Evolutionary conservation across 2,888 invertebrate genomes (phyloP).

Genomic region (Encarsia formosa): DNA sequence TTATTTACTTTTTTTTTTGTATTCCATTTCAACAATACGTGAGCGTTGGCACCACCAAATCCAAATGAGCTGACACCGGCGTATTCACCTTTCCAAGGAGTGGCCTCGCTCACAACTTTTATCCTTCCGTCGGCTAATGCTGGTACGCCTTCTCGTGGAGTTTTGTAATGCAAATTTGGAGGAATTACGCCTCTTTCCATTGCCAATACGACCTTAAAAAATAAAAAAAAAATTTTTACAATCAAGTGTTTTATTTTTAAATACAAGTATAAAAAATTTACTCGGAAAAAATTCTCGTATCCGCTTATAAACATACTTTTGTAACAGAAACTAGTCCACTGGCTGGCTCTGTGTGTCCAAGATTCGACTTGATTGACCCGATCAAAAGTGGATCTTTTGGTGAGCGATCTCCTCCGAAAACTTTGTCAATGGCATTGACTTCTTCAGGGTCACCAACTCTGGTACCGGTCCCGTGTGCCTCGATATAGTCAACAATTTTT

Average conservation of each 20-base stretch:
- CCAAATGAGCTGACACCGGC: slow-evolving; percentile 90
- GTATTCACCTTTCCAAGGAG: slow-evolving; percentile 63
- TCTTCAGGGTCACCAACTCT: slow-evolving; percentile 87
- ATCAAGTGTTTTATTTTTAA: not conserved
- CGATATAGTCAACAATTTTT: slow-evolving; percentile 57
- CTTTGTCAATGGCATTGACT: slow-evolving; percentile 71
- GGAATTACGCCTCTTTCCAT: slow-evolving; percentile 77
- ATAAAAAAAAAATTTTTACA: not conserved
- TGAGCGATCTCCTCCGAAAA: slow-evolving; percentile 62
- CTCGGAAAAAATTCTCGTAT: no score
- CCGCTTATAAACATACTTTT: no score
- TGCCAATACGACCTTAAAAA: slow-evolving; percentile 61
- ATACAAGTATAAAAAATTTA: not conserved
- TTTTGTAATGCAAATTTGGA: slow-evolving; percentile 76
- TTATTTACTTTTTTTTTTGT: slow-evolving; percentile 59
- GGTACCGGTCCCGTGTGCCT: slow-evolving; percentile 71
- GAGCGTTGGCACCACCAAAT: slow-evolving; percentile 85
- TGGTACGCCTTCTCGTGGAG: slow-evolving; percentile 59
- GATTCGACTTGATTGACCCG: slow-evolving; percentile 88
- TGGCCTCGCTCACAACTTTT: slow-evolving; percentile 68
- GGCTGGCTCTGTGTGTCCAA: slow-evolving; percentile 87
- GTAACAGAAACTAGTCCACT: slow-evolving; percentile 77
- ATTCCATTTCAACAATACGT: slow-evolving; percentile 62
- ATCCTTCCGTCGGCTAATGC: slow-evolving; percentile 61
- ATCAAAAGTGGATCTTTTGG: slow-evolving; percentile 71